Conservation (phyloP, 1,140 invertebrate genomes). For the Lasioglossum baleicum region DNA sequence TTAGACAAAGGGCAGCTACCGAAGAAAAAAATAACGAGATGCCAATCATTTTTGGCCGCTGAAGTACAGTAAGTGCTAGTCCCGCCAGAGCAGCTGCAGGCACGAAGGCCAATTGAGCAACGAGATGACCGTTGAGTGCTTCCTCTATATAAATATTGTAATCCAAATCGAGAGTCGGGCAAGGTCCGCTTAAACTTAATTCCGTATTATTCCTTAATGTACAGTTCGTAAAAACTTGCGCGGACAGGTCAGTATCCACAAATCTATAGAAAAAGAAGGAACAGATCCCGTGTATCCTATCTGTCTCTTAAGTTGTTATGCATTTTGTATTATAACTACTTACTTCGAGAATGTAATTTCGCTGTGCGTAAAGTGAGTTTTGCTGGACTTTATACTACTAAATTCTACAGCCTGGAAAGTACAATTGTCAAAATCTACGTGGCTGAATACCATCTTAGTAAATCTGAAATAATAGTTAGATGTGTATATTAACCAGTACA, state of each 20-base stretch:
- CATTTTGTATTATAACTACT: constrained; percentile 37
- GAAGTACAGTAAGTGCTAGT: constrained; percentile 67
- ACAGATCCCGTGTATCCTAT: background rate
- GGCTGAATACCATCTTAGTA: constrained; percentile 79
- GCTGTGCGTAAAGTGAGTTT: constrained; percentile 80
- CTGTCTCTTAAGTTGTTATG: background rate
- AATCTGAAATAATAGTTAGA: constrained; percentile 71
- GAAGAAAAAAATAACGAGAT: constrained; percentile 73
- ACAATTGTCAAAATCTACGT: constrained; percentile 81
- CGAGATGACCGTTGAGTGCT: constrained; percentile 72
- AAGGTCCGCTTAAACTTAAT: constrained; percentile 70
- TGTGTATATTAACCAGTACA: background rate
- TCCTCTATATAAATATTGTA: constrained; percentile 77
- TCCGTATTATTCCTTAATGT: constrained; percentile 78
- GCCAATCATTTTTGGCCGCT: constrained; percentile 74
- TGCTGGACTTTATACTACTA: constrained; percentile 80
- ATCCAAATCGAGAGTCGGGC: constrained; percentile 75
- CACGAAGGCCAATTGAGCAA: constrained; percentile 72
- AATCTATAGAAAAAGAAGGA: constrained; percentile 71
- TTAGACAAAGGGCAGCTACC: constrained; percentile 67
- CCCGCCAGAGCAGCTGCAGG: constrained; percentile 71
- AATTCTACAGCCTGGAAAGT: constrained; percentile 80
- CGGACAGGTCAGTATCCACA: constrained; percentile 80
- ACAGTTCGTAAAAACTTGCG: constrained; percentile 78
- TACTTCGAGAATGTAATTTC: constrained; percentile 78